Conservation (phyloP, 2,888 invertebrate species). For the Temnothorax unifasciatus region DNA sequence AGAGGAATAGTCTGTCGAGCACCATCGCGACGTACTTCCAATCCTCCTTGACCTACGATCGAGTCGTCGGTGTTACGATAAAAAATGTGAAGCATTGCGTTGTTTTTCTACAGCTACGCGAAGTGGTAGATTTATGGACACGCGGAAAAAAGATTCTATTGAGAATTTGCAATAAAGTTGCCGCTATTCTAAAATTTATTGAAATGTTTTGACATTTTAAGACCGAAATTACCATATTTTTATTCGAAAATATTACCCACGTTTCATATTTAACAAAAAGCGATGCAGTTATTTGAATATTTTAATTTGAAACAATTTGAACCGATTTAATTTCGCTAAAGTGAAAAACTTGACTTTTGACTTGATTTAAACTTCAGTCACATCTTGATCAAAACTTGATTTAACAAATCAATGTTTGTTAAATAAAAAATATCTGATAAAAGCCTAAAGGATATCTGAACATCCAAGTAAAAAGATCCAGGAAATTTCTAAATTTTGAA, state of each 20-base stretch:
- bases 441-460: background rate
- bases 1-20: constrained; percentile 97
- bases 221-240: background rate
- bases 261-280: background rate
- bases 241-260: background rate
- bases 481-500: background rate
- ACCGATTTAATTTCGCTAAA: background rate
- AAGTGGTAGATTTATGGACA: background rate
- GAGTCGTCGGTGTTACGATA: background rate
- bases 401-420: background rate
- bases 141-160: background rate
- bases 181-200: background rate
- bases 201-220: background rate
- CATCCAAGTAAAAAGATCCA: background rate
- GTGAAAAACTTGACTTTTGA: too few relatives aligned
- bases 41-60: constrained; percentile 95
- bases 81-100: background rate
- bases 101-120: background rate
- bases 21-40: constrained; percentile 99
- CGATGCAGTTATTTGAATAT: background rate
- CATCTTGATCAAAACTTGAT: too few relatives aligned
- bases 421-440: background rate
- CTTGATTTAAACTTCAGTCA: too few relatives aligned
- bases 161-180: background rate
- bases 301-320: background rate